Evolutionary conservation across 2,797 vertebrate species (phyloP).

Genomic region (Periparus ater): DNA sequence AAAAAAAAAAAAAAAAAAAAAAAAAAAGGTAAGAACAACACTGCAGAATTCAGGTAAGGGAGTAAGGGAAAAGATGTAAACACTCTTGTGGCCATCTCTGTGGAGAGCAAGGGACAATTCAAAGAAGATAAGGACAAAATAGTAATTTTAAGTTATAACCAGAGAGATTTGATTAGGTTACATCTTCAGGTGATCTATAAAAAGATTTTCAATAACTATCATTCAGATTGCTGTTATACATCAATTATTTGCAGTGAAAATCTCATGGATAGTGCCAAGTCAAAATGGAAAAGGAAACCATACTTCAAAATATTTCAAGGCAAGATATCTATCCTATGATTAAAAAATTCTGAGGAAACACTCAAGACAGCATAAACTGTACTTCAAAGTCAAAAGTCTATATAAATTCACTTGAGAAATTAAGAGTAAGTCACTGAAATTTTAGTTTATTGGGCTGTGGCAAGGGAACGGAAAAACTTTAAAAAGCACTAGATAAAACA

Average conservation of each 20-base stretch:
- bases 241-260: not conserved
- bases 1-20: not conserved
- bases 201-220: not conserved
- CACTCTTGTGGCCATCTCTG: not conserved
- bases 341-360: not conserved
- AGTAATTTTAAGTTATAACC: not conserved
- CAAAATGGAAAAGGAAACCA: not conserved
- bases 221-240: not conserved
- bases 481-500: not conserved
- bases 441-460: not conserved
- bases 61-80: not conserved
- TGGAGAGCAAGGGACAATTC: not conserved
- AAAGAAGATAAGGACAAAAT: not conserved
- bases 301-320: not conserved
- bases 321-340: not conserved
- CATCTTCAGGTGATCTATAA: not conserved
- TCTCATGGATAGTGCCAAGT: not conserved
- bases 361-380: not conserved
- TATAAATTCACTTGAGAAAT: not conserved
- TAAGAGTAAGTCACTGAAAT: not conserved
- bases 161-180: not conserved
- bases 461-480: not conserved
- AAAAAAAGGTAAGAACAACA: not conserved
- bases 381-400: not conserved
- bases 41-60: not conserved